These are phyloP conservation scores for Apistogramma diplotaenia DNA, from an alignment of 2,113 vertebrate genomes.

Conservation along the genomic window DNA sequence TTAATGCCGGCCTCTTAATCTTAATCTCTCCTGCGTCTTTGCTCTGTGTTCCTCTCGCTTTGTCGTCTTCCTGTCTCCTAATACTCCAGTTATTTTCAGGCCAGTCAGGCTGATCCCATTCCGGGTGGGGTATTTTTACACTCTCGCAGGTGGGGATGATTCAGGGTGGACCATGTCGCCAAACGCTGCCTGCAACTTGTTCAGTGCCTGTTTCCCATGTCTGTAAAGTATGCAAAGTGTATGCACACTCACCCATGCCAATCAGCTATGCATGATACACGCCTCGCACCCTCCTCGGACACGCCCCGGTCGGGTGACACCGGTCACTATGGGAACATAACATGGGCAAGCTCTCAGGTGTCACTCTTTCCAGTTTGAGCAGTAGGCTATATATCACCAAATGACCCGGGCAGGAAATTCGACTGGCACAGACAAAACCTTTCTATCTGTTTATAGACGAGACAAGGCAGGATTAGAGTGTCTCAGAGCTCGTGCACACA, in stretches of 20 bases:
- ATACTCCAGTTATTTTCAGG: slow-evolving; percentile 64
- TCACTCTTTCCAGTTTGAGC: slow-evolving; percentile 58
- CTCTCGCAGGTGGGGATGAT: slow-evolving; percentile 60
- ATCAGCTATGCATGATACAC: slow-evolving; percentile 37
- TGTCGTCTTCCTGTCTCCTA: slow-evolving; percentile 44
- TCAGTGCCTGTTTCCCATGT: not conserved
- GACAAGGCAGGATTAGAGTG: slow-evolving; percentile 16
- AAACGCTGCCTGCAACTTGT: slow-evolving; percentile 5
- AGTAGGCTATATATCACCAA: slow-evolving; percentile 37
- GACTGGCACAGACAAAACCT: slow-evolving; percentile 12
- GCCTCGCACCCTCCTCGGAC: slow-evolving; percentile 31
- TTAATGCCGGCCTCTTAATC: slow-evolving; percentile 10
- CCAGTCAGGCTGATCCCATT: slow-evolving; percentile 49
- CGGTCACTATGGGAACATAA: slow-evolving; percentile 70
- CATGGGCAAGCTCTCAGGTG: slow-evolving; percentile 59
- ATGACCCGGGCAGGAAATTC: slow-evolving; percentile 43
- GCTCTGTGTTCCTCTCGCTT: not conserved
- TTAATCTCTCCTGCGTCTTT: slow-evolving; percentile 33
- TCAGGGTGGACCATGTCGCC: slow-evolving; percentile 37
- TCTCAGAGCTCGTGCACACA: not conserved
- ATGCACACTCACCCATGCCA: slow-evolving; percentile 27
- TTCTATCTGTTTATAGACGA: slow-evolving; percentile 48
- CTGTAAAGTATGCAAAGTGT: slow-evolving; percentile 52
- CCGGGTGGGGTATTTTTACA: slow-evolving; percentile 50
- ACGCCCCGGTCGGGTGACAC: slow-evolving; percentile 64